These are phyloP conservation scores for Melanotaenia nigrans DNA, from an alignment of 2,797 vertebrate genomes.

Conservation along the genomic window DNA sequence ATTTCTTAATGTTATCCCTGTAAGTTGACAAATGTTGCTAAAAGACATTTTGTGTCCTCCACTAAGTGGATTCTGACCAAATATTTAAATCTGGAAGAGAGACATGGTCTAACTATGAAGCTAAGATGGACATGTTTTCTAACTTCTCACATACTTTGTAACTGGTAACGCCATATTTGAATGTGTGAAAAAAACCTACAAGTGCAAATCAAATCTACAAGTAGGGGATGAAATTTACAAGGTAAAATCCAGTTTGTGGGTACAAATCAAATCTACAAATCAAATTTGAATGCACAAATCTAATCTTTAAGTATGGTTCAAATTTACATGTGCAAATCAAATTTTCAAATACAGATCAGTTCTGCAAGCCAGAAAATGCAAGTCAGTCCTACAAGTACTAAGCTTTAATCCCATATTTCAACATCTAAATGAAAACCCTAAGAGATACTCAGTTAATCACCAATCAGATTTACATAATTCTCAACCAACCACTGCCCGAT, in stretches of 20 bases:
- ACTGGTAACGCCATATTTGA: background rate
- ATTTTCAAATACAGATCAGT: background rate
- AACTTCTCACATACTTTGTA: background rate
- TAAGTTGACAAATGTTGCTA: background rate
- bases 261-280: background rate
- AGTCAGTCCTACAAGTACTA: background rate
- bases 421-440: background rate
- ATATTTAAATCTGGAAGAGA: background rate
- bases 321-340: background rate
- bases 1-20: background rate
- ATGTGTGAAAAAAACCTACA: background rate
- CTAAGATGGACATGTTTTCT: background rate
- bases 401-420: background rate
- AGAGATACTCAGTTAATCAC: background rate
- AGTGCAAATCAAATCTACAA: background rate
- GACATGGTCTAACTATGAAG: background rate
- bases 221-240: background rate
- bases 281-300: background rate
- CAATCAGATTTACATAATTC: background rate
- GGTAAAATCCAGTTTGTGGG: background rate
- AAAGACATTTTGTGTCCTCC: background rate
- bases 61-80: background rate
- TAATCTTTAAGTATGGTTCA: background rate
- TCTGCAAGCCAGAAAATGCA: background rate
- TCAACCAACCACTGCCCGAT: background rate